Conservation (phyloP, 2,888 invertebrate genomes). For the Trachelus troglodyta region DNA sequence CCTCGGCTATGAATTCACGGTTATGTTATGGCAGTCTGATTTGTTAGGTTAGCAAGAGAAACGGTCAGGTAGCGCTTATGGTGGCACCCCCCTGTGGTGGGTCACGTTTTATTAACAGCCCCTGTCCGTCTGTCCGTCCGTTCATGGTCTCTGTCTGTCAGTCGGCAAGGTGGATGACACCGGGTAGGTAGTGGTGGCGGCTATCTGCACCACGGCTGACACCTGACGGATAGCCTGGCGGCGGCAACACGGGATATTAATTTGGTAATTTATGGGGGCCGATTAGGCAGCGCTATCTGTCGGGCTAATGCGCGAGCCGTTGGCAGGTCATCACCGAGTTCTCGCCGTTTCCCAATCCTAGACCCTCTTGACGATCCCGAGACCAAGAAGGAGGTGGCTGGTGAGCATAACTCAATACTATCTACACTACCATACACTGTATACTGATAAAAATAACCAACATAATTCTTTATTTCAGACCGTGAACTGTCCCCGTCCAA, state of each 20-base stretch:
- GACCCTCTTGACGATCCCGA: slow-evolving; percentile 34
- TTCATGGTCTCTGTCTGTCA: slow-evolving; percentile 9
- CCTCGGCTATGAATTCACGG: not conserved
- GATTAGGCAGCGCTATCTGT: slow-evolving; percentile 64
- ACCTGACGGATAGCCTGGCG: slow-evolving; percentile 63
- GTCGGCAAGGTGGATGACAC: slow-evolving; percentile 23
- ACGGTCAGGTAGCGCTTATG: slow-evolving; percentile 7
- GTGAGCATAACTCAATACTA: not conserved
- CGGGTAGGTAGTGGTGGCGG: slow-evolving; percentile 21
- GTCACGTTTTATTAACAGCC: slow-evolving; percentile 10
- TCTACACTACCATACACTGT: not conserved
- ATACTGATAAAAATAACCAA: not conserved
- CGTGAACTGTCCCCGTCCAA: not conserved
- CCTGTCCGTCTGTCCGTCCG: not conserved
- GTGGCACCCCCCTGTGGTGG: slow-evolving; percentile 9
- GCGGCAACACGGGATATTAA: slow-evolving; percentile 63
- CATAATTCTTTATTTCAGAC: not conserved
- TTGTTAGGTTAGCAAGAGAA: not conserved
- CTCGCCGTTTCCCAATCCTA: slow-evolving; percentile 19
- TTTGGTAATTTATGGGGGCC: slow-evolving; percentile 65
- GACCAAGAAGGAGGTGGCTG: not conserved
- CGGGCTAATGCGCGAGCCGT: slow-evolving; percentile 63
- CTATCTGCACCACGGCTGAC: slow-evolving; percentile 60
- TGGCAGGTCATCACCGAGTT: slow-evolving; percentile 58
- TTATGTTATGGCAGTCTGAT: not conserved